Base-by-base conservation (phyloP, 2,113 vertebrate species). In the Hemichromis elongatus region DNA sequence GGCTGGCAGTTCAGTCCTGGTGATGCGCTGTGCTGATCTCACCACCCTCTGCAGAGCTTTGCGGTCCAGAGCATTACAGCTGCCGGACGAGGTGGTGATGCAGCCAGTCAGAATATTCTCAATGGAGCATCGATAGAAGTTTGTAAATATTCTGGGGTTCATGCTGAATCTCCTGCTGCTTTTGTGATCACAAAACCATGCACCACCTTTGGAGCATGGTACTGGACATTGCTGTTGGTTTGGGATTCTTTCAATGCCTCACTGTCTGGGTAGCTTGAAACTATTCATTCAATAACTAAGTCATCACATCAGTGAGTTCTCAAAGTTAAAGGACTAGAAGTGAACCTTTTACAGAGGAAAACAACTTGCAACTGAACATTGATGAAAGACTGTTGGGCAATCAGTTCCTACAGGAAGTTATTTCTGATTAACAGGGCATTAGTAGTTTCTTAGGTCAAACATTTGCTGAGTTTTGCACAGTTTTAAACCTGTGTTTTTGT, bases 201-300 rank as follows among this genome's bases (percentile, higher is more conserved):
- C 9, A 9, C 24, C 40, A 73, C 16, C 6, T 47, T 1, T 45
- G 66, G 40, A 18, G 24, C 40, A 73, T 18, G 66, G 40, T 45
- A 18, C 4, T 26, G 63, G 63, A 70, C 9, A 28, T n/a, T 47
- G 37, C 28, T 47, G 47, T 28, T 10, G 8, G 18, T 47, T n/a
- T 24, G 40, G 42, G 9, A 47, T 47, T 47, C 21, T 4, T 73
- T 73, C 68, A 47, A 9, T 2, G 16, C 1, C 24, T 73, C 42
- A 73, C 24, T 10, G 24, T 28, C 40, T 19, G 42, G 24, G 24
- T 0, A 47, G 5, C 40, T 70, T 47, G 40, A 26, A 47, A 24
- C 3, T 0, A 73, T 47, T 73, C 9, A 30, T 73, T 47, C 42
- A 3, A 2, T 1, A 0, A 16, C 8, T 5, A 45, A 70, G 40